A percentile compares a stretch with the other conserved stretches of the same genome.
Evolutionary conservation across 1,140 invertebrate species (phyloP).

Genomic region (Drosophila ercepeae): DNA sequence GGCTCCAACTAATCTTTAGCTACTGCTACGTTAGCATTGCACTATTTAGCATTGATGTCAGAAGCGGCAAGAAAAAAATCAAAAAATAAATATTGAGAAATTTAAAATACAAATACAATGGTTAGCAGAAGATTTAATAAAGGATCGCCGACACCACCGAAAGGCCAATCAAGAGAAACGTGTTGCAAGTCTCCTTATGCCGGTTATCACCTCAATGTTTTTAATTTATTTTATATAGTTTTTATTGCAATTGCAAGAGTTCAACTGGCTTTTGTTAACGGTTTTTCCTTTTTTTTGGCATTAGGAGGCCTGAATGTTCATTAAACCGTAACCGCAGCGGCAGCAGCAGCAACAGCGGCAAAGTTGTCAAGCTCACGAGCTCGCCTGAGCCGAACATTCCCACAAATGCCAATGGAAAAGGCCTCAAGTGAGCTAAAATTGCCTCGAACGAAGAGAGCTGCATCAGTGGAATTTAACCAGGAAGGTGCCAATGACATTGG

Average conservation of each 20-base stretch:
- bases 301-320: constrained; percentile 63
- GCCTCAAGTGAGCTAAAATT: constrained; percentile 27
- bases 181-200: no score
- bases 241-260: constrained; percentile 33
- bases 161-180: constrained; percentile 69
- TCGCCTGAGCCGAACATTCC: constrained; percentile 41
- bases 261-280: constrained; percentile 26
- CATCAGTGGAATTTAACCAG: constrained; percentile 59
- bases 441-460: constrained; percentile 5
- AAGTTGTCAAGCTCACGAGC: constrained; percentile 44
- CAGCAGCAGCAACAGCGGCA: no score
- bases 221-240: constrained; percentile 48
- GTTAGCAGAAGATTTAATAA: constrained; percentile 77
- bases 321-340: constrained; percentile 74
- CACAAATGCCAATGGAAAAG: constrained; percentile 64
- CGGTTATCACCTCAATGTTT: no score
- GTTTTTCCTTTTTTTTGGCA: constrained; percentile 39
- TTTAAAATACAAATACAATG: constrained; percentile 56
- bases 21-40: no score
- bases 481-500: constrained; percentile 38
- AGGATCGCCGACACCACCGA: constrained; percentile 38
- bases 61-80: constrained; percentile 39
- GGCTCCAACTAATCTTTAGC: constrained; percentile 72
- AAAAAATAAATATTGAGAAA: constrained; percentile 49
- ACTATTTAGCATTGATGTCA: constrained; percentile 69